Percentiles rank a stretch among this genome's conserved stretches.
Evolutionary conservation across 2,113 vertebrate genomes (phyloP).

Genomic region (Hippocampus mohnikei): DNA sequence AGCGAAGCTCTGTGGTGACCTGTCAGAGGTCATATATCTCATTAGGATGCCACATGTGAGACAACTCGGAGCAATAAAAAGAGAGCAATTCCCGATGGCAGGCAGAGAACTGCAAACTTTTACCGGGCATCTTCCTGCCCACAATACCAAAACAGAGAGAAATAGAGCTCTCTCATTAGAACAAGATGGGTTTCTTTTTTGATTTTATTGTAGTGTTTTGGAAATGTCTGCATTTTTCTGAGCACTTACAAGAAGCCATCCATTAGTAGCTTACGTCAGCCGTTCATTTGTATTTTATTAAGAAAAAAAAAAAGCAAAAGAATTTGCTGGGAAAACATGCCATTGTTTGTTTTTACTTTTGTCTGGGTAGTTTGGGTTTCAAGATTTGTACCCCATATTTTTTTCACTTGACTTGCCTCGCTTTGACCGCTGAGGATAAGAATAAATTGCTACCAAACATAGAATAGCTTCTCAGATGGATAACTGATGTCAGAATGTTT

Average conservation of each 20-base stretch:
- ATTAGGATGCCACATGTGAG: slow-evolving; percentile 61
- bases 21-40: slow-evolving; percentile 40
- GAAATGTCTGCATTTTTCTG: neutral
- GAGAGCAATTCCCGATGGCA: slow-evolving; percentile 51
- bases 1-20: slow-evolving; percentile 32
- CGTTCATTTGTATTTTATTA: neutral
- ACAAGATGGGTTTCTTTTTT: slow-evolving; percentile 16
- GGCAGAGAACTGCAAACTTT: slow-evolving; percentile 44
- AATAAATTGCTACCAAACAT: neutral
- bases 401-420: neutral
- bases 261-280: neutral
- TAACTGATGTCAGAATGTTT: neutral
- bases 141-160: slow-evolving; percentile 51
- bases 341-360: neutral
- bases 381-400: neutral
- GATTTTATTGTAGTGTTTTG: slow-evolving; percentile 11
- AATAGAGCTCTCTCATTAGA: slow-evolving; percentile 47
- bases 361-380: neutral
- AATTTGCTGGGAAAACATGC: slow-evolving; percentile 1
- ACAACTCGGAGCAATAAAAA: slow-evolving; percentile 56
- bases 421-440: neutral
- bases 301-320: neutral
- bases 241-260: neutral
- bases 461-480: neutral
- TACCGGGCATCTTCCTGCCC: slow-evolving; percentile 43